A percentile compares a stretch with the other conserved stretches of the same genome.
phyloP scores from a whole-genome alignment of 2,888 invertebrate species.

The Aporophyla nigra region DNA sequence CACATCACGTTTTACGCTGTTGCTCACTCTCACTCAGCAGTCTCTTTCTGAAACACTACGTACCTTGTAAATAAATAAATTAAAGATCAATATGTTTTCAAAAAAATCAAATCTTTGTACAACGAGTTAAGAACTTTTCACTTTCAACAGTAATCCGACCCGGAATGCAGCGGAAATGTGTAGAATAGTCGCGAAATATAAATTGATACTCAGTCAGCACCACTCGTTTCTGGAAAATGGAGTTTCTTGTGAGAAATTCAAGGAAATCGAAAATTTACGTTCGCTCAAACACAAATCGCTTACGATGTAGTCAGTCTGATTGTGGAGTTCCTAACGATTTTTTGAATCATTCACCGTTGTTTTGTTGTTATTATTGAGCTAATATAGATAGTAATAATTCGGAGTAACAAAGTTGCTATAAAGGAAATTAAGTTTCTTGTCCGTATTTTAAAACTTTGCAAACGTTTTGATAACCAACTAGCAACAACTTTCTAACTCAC shows the following conservation, averaged over 20 bases:
- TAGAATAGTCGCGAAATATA: conserved; percentile 47
- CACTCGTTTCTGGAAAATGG: conserved; percentile 55
- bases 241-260: conserved; percentile 56
- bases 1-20: too few relatives aligned
- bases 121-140: too few relatives aligned
- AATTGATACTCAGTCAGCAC: conserved; percentile 61
- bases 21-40: too few relatives aligned
- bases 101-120: background rate
- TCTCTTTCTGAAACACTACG: background rate
- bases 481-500: background rate
- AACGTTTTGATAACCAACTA: background rate
- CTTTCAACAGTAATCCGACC: conserved; percentile 1
- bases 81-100: too few relatives aligned
- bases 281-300: conserved; percentile 58
- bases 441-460: too few relatives aligned
- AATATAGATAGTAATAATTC: background rate
- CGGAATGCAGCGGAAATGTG: conserved; percentile 37
- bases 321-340: conserved; percentile 19
- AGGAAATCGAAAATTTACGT: conserved; percentile 59
- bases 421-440: background rate
- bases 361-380: conserved; percentile 4
- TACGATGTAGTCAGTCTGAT: conserved; percentile 37
- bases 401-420: background rate
- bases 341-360: conserved; percentile 1
- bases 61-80: too few relatives aligned